These are phyloP conservation scores for Microcebus lehilahytsara DNA, from an alignment of 2,113 vertebrate genomes.

Conservation along the genomic window DNA sequence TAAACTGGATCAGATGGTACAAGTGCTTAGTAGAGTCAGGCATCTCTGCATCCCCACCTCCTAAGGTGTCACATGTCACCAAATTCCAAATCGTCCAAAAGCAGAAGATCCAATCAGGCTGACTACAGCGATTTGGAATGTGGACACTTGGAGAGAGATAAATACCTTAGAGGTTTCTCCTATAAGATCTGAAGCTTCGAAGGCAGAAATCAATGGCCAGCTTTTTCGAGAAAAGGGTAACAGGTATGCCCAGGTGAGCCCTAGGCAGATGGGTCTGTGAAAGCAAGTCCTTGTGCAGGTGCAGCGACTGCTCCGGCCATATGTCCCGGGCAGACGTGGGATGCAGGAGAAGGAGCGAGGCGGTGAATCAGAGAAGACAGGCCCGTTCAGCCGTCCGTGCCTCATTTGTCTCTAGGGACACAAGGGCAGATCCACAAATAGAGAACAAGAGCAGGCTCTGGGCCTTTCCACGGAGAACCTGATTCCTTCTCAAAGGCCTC, in stretches of 20 bases:
- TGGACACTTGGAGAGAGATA: background rate
- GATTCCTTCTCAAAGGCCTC: background rate
- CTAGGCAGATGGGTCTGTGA: slow-evolving; percentile 18
- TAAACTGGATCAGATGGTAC: background rate
- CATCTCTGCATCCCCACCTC: background rate
- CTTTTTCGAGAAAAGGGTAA: slow-evolving; percentile 49
- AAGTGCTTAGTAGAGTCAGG: background rate
- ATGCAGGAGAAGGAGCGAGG: background rate
- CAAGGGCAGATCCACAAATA: background rate
- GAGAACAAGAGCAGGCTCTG: background rate
- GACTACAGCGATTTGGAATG: background rate
- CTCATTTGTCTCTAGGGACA: slow-evolving; percentile 2
- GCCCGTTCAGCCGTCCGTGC: background rate
- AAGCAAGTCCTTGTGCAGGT: background rate
- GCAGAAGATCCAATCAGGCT: slow-evolving; percentile 19
- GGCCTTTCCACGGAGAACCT: background rate
- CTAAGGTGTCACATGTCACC: background rate
- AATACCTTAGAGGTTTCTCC: slow-evolving; percentile 31
- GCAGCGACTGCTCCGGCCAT: background rate
- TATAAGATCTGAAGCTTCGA: slow-evolving; percentile 23
- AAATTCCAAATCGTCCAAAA: slow-evolving; percentile 49
- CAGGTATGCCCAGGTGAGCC: slow-evolving; percentile 47
- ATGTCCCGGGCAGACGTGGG: background rate
- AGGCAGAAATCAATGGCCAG: slow-evolving; percentile 27
- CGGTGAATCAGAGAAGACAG: background rate